Evolutionary conservation across 2,888 invertebrate genomes (phyloP), one percentile per base, ranked within the genome.

Genomic region (Acanthosoma haemorrhoidale): DNA sequence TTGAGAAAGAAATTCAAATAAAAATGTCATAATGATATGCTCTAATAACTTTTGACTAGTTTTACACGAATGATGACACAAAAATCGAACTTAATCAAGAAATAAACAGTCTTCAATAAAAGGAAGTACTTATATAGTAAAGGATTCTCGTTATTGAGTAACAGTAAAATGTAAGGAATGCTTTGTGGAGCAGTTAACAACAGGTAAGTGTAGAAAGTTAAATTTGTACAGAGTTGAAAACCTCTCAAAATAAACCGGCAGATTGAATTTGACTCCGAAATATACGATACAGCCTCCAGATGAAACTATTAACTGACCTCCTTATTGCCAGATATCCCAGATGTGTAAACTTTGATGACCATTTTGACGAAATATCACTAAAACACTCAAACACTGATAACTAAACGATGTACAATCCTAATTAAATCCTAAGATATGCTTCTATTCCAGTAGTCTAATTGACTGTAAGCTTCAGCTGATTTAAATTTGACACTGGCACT

Each of bases 261-360:
- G 29, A 51, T 25, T 25, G 21, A n/a, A 25, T 21, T 25, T 25
- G n/a, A 51, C n/a, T 61, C 36, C 34, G 38, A 61, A 61, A 18
- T 25, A 18, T 60, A 4, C 32, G 61, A 61, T 21, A 60, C 2
- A 2, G 21, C 29, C 6, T n/a, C 32, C 5, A 15, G 9, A 34
- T 6, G 16, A n/a, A 68, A 39, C 4, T 29, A 41, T 43, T 9
- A 32, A 69, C 73, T 83, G 83, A 92, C 94, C 90, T 94, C 94
- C 84, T 94, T 93, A 82, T 92, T 94, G 78, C 93, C 94, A 79
- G 93, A 94, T 84, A 93, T 93, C 79, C 93, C 93, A 81, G 93
- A 93, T 79, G 94, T 84, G 83, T 91, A 94, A 76, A 94, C 87
- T 86, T 92, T 94, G 78, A 94, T 88, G 81, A 90, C 92, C 94